Conservation (phyloP, 37 sponge, comb jelly and placozoan genomes). For the Oscarella lobularis region DNA sequence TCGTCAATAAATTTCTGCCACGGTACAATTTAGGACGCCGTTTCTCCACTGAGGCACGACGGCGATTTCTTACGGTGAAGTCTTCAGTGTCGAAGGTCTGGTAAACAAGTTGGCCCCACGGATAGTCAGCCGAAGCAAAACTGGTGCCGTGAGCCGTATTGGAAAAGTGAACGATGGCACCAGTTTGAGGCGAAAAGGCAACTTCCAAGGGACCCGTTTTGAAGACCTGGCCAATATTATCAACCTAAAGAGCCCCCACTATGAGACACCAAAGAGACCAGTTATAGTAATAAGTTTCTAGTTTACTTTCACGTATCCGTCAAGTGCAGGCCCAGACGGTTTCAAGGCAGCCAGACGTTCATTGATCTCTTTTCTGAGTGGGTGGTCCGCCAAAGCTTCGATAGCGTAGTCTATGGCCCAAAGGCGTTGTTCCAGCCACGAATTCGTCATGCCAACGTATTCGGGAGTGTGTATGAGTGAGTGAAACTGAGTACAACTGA, state of each 20-base stretch:
- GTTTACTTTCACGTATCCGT: conserved; percentile 19
- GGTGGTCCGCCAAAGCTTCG: conserved; percentile 26
- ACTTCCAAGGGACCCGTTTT: conserved; percentile 12
- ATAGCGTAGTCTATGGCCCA: conserved; percentile 37
- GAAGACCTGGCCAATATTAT: conserved; percentile 3
- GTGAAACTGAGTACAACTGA: neutral
- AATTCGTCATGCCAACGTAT: conserved; percentile 29
- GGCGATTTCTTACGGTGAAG: conserved; percentile 12
- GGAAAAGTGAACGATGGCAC: conserved; percentile 12
- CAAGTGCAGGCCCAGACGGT: neutral
- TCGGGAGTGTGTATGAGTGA: conserved; percentile 1
- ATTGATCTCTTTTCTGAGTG: conserved; percentile 12
- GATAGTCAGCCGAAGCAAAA: conserved; percentile 10
- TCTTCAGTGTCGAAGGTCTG: conserved; percentile 24
- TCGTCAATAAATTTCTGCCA: too few species aligned
- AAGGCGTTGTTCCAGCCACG: conserved; percentile 46
- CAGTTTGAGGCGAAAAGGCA: conserved; percentile 14
- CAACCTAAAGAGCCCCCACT: neutral
- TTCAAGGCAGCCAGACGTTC: conserved; percentile 9
- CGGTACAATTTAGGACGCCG: too few species aligned
- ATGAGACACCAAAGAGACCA: too few species aligned
- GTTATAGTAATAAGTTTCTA: conserved; percentile 7
- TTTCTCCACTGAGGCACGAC: too few species aligned
- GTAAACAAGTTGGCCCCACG: conserved; percentile 17
- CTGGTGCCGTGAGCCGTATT: conserved; percentile 2